Evolutionary conservation across 1,140 invertebrate species (phyloP).

Genomic region (Sipha flava): DNA sequence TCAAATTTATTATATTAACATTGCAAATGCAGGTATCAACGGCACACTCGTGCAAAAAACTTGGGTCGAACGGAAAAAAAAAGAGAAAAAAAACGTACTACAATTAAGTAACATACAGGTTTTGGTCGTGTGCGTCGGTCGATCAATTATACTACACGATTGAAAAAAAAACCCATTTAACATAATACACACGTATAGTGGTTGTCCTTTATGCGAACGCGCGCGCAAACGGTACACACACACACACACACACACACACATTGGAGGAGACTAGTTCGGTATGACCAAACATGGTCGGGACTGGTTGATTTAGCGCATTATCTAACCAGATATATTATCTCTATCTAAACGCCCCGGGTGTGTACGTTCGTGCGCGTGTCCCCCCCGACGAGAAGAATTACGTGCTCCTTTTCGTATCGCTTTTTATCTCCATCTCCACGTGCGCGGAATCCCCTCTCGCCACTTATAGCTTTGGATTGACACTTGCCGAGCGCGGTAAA

Average conservation of each 20-base stretch:
- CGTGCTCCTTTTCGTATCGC: neutral
- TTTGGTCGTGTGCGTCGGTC: neutral
- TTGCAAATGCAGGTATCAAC: no score
- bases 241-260: no score
- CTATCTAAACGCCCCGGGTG: neutral
- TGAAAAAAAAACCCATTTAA: conserved; percentile 9
- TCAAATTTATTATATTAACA: neutral
- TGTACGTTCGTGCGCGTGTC: neutral
- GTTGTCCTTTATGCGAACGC: neutral
- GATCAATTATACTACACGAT: neutral
- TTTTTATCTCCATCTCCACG: neutral
- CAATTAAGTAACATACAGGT: neutral
- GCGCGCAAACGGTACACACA: neutral
- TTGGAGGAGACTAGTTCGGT: conserved; percentile 3
- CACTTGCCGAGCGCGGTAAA: no score
- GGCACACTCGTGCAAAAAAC: neutral
- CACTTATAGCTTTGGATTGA: no score
- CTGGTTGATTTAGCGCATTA: conserved; percentile 30
- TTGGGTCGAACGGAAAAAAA: no score
- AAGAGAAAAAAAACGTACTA: neutral
- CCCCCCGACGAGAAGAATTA: neutral
- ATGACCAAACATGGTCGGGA: conserved; percentile 26
- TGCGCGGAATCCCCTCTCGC: neutral
- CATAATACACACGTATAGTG: neutral
- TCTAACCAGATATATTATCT: conserved; percentile 28